Base-by-base conservation (phyloP, 2,888 invertebrate genomes). In the Ormyrus labotus region DNA sequence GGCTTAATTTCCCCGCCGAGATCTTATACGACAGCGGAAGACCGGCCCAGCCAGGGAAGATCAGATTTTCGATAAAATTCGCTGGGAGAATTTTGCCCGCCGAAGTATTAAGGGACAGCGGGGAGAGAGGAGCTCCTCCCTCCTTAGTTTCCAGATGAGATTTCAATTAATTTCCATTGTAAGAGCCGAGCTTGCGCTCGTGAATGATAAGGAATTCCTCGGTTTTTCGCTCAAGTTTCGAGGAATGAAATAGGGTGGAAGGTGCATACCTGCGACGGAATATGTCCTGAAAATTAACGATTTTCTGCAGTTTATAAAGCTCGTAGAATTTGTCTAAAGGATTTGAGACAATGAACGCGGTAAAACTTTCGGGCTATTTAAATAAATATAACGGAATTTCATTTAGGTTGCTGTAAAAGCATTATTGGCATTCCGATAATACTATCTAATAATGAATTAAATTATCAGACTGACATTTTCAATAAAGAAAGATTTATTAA, bases 81-180 rank as follows among this genome's bases (percentile, higher is more conserved):
- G 51, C 78, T 45, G 50, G 13, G 50, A 34, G 68, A 63, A 75
- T 67, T 78, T 69, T 45, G 45, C 51, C 8, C 9, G 19, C 10
- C 60, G 57, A 53, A 3, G 10, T 6, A 5, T 19, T 34, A 6
- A 5, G 0, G n/a, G 63, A 10, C 48, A 10, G 19, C 13, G 0
- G 55, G 13, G 34, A 34, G 4, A 0, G 34, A 4, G 4, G 34
- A 4, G 2, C 2, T 34, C 34, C 3, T 4, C 4, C 34, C 3
- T 6, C 63, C 58, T 73, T 74, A 60, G n/a, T 61, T 51, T 57
- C 61, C 13, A 71, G 71, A 57, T 19, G 74, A 78, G 74, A 77
- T 82, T 78, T 77, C 77, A 80, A 78, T 82, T 82, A 80, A 69
- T 78, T 71, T 67, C 71, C 45, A 68, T 63, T 67, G 78, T 78